A percentile compares a stretch with the other conserved stretches of the same genome.
Evolutionary conservation across 37 sponge, comb jelly and placozoan species (phyloP).

Genomic region (Ephydatia muelleri): DNA sequence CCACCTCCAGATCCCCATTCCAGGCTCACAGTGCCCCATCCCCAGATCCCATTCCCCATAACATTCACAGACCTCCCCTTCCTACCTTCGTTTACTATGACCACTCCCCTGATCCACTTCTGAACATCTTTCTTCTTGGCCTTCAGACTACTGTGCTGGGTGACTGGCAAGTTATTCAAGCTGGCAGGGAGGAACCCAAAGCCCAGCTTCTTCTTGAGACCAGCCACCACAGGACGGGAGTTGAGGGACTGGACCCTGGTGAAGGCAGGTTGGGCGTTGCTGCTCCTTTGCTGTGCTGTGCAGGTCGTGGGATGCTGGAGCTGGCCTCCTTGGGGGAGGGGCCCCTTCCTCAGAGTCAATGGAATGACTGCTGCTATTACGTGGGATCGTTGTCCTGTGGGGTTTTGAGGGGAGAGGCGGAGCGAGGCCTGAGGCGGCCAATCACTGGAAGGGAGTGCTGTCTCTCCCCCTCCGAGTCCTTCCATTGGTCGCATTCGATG

Average conservation of each 20-base stretch:
- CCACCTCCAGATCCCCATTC: not conserved
- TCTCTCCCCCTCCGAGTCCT: not conserved
- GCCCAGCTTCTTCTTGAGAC: conserved; percentile 41
- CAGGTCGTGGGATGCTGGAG: conserved; percentile 44
- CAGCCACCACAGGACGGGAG: conserved; percentile 32
- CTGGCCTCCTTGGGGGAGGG: conserved; percentile 8
- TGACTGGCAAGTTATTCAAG: not conserved
- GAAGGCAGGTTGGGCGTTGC: conserved; percentile 20
- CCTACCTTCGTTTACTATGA: not conserved
- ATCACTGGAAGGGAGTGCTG: not conserved
- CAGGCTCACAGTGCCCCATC: not conserved
- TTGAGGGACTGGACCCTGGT: conserved; percentile 43
- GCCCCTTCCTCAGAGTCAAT: not conserved
- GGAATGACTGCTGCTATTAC: not conserved
- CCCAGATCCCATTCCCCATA: too few species aligned
- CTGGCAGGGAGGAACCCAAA: conserved; percentile 1
- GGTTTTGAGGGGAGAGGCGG: conserved; percentile 43
- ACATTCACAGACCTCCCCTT: not conserved
- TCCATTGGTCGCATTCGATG: not conserved
- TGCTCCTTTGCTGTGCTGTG: not conserved
- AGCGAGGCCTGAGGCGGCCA: conserved; percentile 22
- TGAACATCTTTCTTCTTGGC: conserved; percentile 22
- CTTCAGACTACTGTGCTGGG: not conserved
- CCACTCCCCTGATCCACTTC: conserved; percentile 50
- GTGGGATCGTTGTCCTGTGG: conserved; percentile 7